Base-by-base conservation (phyloP, 2,888 invertebrate species). In the Pimpla rufipes region DNA sequence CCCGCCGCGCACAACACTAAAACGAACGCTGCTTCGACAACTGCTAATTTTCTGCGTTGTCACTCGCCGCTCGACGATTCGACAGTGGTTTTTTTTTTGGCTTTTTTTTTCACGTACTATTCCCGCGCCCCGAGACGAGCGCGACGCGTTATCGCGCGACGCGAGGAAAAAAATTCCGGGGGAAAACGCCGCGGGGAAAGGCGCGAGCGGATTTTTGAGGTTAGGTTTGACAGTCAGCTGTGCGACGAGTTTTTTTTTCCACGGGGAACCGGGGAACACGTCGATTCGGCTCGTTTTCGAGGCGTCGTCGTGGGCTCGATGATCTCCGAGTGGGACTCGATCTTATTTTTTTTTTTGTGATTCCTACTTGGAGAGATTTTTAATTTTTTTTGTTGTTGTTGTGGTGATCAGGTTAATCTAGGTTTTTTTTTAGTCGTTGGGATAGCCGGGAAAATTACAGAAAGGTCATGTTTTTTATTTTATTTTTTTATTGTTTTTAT, bases 221-320 rank as follows among this genome's bases (percentile, higher is more conserved):
- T 73, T 73, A 73, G 29, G 45, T 45, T 59, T 16, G 71, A 59
- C 71, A 6, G 18, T 73, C 71, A 73, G 71, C 71, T 73, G 71
- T 11, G 10, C 13, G 42, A 40, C 29, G 29, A n/a, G n/a, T n/a
- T n/a, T n/a, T n/a, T 2, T 57, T 29, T 57, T 10, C 8, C n/a
- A 8, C 1, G n/a, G 1, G 35, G 35, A 35, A 59, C 57, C 1
- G 7, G 10, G 29, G 29, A 7, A 11, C 3, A 18, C 10, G 21
- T 5, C 29, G 8, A 13, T 13, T 57, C 29, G 13, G 16, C 35
- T 47, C 16, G 23, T 16, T 68, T 35, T 29, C 21, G 3, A 18
- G 2, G 2, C 18, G 5, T 52, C 8, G 10, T 21, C 18, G 10
- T 10, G 0, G 13, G 11, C 21, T 10, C 0, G 13, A 21, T 52